A percentile compares a stretch with the other conserved stretches of the same genome.
Evolutionary conservation across 1,140 invertebrate species (phyloP).

Genomic region (Cataglyphis hispanica): DNA sequence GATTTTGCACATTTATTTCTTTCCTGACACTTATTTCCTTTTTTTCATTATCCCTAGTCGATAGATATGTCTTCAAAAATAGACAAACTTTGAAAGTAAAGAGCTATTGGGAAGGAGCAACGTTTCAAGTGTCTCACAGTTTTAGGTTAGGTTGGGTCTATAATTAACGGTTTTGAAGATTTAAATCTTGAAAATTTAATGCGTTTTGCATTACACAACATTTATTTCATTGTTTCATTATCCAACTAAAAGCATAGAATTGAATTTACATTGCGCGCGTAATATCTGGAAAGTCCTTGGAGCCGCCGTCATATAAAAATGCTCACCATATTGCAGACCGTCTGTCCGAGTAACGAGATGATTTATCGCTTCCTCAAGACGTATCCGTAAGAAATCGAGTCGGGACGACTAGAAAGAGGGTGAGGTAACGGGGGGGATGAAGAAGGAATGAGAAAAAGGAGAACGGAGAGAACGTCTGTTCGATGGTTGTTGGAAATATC

Average conservation of each 20-base stretch:
- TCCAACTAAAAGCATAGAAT: background rate
- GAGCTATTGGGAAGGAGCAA: background rate
- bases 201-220: background rate
- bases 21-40: background rate
- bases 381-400: slow-evolving; percentile 73
- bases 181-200: background rate
- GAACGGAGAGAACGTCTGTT: slow-evolving; percentile 60
- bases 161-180: background rate
- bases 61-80: background rate
- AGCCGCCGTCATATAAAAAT: slow-evolving; percentile 74
- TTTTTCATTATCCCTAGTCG: background rate
- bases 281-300: slow-evolving; percentile 69
- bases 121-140: no score
- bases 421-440: slow-evolving; percentile 37
- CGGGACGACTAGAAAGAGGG: slow-evolving; percentile 55
- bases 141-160: no score
- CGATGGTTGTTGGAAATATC: slow-evolving; percentile 69
- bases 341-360: slow-evolving; percentile 71
- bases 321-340: slow-evolving; percentile 58
- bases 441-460: slow-evolving; percentile 15
- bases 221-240: background rate
- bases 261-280: slow-evolving; percentile 66
- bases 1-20: slow-evolving; percentile 5
- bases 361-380: slow-evolving; percentile 75
- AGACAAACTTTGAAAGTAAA: no score